Base-by-base conservation (phyloP, 2,797 vertebrate species). In the Pygocentrus nattereri region DNA sequence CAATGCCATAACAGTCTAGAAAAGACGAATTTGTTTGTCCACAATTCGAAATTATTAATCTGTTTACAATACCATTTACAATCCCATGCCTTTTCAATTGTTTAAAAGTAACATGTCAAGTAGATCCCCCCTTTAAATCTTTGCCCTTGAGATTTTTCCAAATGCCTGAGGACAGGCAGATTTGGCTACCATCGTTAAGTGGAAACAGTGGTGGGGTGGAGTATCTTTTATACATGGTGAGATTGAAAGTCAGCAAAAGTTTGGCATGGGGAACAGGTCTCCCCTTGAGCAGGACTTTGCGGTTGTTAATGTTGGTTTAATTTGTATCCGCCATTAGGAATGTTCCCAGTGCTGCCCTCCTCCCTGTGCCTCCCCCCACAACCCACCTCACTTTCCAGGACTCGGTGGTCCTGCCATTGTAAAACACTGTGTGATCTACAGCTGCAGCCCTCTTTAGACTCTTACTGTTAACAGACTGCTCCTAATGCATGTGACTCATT, bases 401-500 rank as follows among this genome's bases (percentile, higher is more conserved):
- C 78, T 81, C 70, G 23, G 38, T 78, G 64, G 49, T 68, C 49
- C 16, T 76, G 74, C 71, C 77, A 30, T 84, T 64, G 79, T 87
- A 83, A 83, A 83, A 81, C 58, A 3, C 34, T 72, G 64, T 23
- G 25, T 82, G 84, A 85, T 86, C 78, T 85, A 76, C 58, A 86
- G 86, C 89, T 85, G 87, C 76, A 81, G 75, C 80, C 83, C 58
- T 84, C 27, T 84, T 49, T 68, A 79, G 79, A 76, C 71, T 81
- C 81, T 82, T 77, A 74, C 80, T 85, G 76, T 71, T 58, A 82
- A 85, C 79, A 62, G 41, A 78, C 72, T 65, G 61, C 41, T 74
- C 56, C 83, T 87, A 86, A 89, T 78, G 79, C 75, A 82, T 74
- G 76, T 80, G 88, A 90, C 88, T 92, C 85, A 89, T 83, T 89